Evolutionary conservation across 1,140 invertebrate species (phyloP), one percentile per base, ranked within the genome.

Genomic region (Rhyacophila brunnea): DNA sequence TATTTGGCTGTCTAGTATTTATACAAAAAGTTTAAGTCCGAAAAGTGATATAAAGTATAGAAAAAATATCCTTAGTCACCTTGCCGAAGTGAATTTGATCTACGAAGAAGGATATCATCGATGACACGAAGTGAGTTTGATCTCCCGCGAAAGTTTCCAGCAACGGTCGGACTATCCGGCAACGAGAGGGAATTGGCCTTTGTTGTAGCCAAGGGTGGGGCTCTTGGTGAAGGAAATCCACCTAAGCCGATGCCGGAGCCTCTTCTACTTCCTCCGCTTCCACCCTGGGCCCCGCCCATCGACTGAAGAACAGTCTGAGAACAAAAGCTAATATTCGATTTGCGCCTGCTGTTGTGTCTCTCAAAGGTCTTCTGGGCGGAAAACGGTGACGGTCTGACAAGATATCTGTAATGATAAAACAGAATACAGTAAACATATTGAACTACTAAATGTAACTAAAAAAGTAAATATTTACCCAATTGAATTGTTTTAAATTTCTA

Each of bases 291-390:
- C 10, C 73, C 70, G 48, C 75, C 77, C 19, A 72, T 70, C 7
- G 84, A 82, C 67, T 83, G 84, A 75, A 89, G 83, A 57, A 88
- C 82, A 13, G 87, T 81, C 65, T 89, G 86, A 32, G 89, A 91
- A 70, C 89, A 92, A 74, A 93, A 92, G 66, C 91, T 93, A 62
- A 95, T 93, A 75, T 93, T 91, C 34, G 90, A 93, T 73, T 93
- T 93, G n/a, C 92, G 81, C 1, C 92, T 79, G 32, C 89, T 92
- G 71, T 95, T 95, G 76, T 94, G 92, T 1, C 91, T 79, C 68
- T 94, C 92, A 73, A 95, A 96, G 1, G 92, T 94, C 75, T 95
- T 96, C 72, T 95, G 92, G 4, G 92, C 92, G 18, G 91, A 93
- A 68, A 95, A 95, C 4, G 93, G 92, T 67, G 90, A 93, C 0